Base-by-base conservation (phyloP, 2,888 invertebrate species). In the Pachymerium ferrugineum region DNA sequence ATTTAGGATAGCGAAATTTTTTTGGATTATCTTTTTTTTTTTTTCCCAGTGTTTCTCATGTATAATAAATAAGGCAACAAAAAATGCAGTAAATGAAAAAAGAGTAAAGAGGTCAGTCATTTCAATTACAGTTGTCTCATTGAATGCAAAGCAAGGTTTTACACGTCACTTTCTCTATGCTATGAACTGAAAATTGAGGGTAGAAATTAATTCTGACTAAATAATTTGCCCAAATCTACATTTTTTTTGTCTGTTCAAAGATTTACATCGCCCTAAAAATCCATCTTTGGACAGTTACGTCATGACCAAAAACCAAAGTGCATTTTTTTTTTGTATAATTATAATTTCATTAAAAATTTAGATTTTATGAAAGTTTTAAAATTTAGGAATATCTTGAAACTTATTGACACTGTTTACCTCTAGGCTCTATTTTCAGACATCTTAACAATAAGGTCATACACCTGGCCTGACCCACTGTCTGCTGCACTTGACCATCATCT, bases 391-490 rank as follows among this genome's bases (percentile, higher is more conserved):
- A n/a, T n/a, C n/a, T n/a, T n/a, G n/a, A n/a, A n/a, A n/a, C n/a
- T n/a, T n/a, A n/a, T n/a, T n/a, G n/a, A n/a, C n/a, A n/a, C n/a
- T 62, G 62, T 62, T 62, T 28, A 62, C 62, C 62, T 62, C 28
- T 22, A 22, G 62, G 62, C 62, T 62, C 62, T 62, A 62, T 62
- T 62, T 62, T 28, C 28, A 28, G 62, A 28, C 28, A 28, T 62
- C 62, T 62, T 62, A 62, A 62, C 62, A 62, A 25, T 62, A 62
- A 62, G 62, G 62, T 25, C 62, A 25, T 62, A 25, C 28, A 62
- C 62, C 28, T 62, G 62, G 62, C 62, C 62, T 62, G 62, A 25
- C 62, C 62, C 62, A 62, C 62, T 62, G 62, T 62, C n/a, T n/a
- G n/a, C n/a, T 62, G 62, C 62, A 62, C 62, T 62, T 62, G 62